Base-by-base conservation (phyloP, 2,797 vertebrate genomes). In the Delichon dasypus region DNA sequence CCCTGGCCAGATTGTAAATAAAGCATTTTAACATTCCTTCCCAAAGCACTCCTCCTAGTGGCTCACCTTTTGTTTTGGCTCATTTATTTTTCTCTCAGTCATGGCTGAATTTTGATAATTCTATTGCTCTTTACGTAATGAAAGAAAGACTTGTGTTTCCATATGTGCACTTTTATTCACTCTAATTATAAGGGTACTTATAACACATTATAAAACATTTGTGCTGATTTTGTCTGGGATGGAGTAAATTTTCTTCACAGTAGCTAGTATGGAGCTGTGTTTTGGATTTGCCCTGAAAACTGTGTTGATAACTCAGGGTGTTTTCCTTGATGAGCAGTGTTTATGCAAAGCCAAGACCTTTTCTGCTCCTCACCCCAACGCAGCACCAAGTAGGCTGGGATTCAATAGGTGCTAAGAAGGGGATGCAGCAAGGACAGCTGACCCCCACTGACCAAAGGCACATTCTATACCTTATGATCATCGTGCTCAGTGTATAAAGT, bases 21-120 rank as follows among this genome's bases (percentile, higher is more conserved):
- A 80, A 80, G 26, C 73, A 45, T 75, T 34, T 57, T n/a, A 55
- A 73, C 54, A 79, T 89, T 68, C 45, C 25, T 91, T 81, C n/a
- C 8, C 6, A 22, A 25, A 92, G 6, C 15, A 8, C 8, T 81
- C 4, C 14, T 93, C 21, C 10, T 19, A 70, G 27, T 54, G 29
- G 13, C 54, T 57, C 10, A 38, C 3, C 4, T 45, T 74, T 42
- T 79, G 9, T 2, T 68, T 48, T 40, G 1, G 10, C 42, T 51
- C 9, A 2, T 1, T 42, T 42, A 38, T 79, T 78, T 83, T 65
- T 10, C 10, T 45, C 5, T 13, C 5, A 34, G 14, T n/a, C 9
- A 7, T 17, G 22, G 26, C 17, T 82, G 40, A 70, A 45, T 72
- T 87, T 65, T 76, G 20, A 12, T 67, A 74, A 53, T 38, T 16